phyloP scores from a whole-genome alignment of 2,113 vertebrate species.

The Dinomys branickii region DNA sequence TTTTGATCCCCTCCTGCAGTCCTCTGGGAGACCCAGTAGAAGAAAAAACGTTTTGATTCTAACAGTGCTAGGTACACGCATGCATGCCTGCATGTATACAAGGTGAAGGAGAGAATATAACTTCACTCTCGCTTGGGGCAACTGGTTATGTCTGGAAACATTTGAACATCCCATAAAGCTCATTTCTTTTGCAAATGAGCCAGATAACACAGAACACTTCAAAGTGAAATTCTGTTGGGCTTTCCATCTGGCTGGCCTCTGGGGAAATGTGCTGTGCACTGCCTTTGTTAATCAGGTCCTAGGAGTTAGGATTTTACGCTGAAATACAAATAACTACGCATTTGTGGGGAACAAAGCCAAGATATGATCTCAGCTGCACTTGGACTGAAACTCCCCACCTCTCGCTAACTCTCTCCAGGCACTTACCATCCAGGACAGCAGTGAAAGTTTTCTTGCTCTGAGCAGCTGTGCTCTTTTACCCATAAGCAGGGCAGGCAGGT shows the following conservation, averaged over 20 bases:
- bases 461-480: neutral
- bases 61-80: constrained; percentile 27
- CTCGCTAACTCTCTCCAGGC: neutral
- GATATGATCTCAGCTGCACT: constrained; percentile 76
- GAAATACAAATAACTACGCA: constrained; percentile 79
- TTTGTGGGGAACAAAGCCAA: constrained; percentile 79
- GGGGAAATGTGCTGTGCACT: constrained; percentile 30
- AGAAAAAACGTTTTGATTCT: constrained; percentile 21
- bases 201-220: constrained; percentile 79
- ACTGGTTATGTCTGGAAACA: constrained; percentile 81
- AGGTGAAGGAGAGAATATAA: constrained; percentile 70
- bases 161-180: constrained; percentile 80
- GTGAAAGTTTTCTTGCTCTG: neutral
- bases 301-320: constrained; percentile 74
- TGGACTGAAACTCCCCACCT: constrained; percentile 69
- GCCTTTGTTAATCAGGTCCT: constrained; percentile 78
- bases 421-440: neutral
- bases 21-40: neutral
- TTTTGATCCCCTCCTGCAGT: neutral
- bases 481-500: neutral
- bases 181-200: constrained; percentile 84
- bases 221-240: constrained; percentile 79
- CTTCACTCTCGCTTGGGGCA: constrained; percentile 77
- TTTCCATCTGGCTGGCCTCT: constrained; percentile 81
- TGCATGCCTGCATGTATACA: neutral